Conservation (phyloP, 2,113 vertebrate genomes). For the Dolichotis patagonum region DNA sequence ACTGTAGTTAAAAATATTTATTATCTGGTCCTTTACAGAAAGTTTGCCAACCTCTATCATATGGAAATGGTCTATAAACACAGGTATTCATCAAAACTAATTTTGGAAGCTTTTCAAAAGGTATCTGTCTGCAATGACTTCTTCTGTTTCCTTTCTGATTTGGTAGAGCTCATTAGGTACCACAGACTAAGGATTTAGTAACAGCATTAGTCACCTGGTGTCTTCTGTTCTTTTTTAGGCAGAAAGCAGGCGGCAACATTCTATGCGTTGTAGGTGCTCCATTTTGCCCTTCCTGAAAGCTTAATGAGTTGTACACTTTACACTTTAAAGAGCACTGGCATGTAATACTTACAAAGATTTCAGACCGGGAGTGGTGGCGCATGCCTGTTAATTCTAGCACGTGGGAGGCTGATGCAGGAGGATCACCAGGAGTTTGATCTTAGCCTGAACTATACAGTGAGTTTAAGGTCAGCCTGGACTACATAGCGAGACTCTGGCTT, state of each 20-base stretch:
- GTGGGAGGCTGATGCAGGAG: not conserved
- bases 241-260: not conserved
- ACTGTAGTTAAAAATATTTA: slow-evolving; percentile 14
- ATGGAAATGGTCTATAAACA: not conserved
- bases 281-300: slow-evolving; percentile 28
- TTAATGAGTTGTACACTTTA: slow-evolving; percentile 24
- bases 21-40: slow-evolving; percentile 32
- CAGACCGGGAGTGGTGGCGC: not conserved
- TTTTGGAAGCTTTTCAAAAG: not conserved
- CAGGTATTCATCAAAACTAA: not conserved
- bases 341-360: slow-evolving; percentile 34
- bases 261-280: not conserved
- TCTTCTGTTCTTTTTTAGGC: not conserved
- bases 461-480: not conserved
- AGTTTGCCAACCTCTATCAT: not conserved
- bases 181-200: not conserved
- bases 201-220: not conserved
- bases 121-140: not conserved
- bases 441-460: not conserved
- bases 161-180: not conserved
- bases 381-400: not conserved
- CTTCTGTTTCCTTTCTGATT: not conserved
- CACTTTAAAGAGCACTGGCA: not conserved
- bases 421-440: not conserved
- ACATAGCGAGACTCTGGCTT: not conserved